Evolutionary conservation across 2,113 vertebrate genomes (phyloP).

Genomic region (Siniperca knerii): DNA sequence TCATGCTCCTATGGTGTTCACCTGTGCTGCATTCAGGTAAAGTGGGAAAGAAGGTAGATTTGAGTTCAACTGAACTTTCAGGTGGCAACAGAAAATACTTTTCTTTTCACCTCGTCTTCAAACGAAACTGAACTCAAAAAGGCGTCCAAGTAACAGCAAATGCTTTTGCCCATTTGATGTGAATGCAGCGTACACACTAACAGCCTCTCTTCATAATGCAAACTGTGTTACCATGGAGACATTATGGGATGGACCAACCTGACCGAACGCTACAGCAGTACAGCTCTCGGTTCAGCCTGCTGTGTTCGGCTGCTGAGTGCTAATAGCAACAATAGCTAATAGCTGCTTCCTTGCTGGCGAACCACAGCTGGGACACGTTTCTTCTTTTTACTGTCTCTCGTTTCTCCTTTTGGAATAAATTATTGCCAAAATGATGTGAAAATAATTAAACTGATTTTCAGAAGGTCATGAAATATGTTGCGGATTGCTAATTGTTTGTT

Average conservation of each 20-base stretch:
- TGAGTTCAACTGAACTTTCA: neutral
- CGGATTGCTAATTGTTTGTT: neutral
- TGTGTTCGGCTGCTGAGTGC: neutral
- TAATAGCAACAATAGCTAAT: too few relatives aligned
- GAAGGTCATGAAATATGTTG: neutral
- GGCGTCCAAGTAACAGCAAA: too few relatives aligned
- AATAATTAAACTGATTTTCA: neutral
- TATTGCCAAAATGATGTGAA: conserved; percentile 33
- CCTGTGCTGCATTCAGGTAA: neutral
- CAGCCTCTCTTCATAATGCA: neutral
- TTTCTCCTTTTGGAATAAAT: conserved; percentile 25
- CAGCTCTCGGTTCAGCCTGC: neutral
- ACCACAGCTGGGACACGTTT: neutral
- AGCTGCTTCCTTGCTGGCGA: conserved; percentile 4
- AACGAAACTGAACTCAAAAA: neutral
- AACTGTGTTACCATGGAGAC: neutral
- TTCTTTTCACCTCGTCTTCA: neutral
- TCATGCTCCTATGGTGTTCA: neutral
- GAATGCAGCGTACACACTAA: neutral
- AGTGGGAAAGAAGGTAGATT: neutral
- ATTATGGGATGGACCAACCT: neutral
- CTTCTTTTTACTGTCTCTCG: neutral
- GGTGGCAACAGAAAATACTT: neutral
- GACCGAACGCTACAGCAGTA: neutral
- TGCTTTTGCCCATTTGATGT: neutral